These are phyloP conservation scores for Stratiomys singularior DNA, from an alignment of 2,888 invertebrate species.

Conservation along the genomic window DNA sequence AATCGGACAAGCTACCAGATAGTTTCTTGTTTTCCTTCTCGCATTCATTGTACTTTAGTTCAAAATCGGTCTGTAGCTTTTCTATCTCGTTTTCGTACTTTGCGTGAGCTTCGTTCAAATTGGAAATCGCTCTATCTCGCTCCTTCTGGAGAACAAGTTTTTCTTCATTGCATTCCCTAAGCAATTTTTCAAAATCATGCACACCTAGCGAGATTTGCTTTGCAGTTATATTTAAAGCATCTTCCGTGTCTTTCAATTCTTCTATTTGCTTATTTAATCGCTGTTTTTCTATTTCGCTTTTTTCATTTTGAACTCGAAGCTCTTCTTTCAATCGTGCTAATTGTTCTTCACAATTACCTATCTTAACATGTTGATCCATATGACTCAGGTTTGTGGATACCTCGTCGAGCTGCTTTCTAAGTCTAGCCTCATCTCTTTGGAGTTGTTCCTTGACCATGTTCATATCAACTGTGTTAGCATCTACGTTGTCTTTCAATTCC, in stretches of 20 bases:
- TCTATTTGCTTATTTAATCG: background rate
- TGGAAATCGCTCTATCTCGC: background rate
- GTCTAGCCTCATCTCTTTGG: background rate
- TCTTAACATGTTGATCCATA: background rate
- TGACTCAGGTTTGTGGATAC: background rate
- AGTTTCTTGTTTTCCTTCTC: background rate
- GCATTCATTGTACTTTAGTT: background rate
- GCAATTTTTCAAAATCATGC: background rate
- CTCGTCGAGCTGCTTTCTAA: background rate
- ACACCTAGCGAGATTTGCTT: background rate
- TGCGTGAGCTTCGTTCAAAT: background rate
- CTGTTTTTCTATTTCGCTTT: conserved; percentile 5
- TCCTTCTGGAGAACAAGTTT: conserved; percentile 17
- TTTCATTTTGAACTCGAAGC: background rate
- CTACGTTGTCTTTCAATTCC: conserved; percentile 14
- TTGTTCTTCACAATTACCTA: conserved; percentile 32
- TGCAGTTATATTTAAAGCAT: background rate
- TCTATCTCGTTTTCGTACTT: background rate
- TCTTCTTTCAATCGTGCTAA: conserved; percentile 23
- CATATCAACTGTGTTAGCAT: background rate
- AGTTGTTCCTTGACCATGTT: background rate
- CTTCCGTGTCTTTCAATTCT: background rate
- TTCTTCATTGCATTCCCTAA: background rate
- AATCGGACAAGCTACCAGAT: background rate
- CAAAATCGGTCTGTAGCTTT: background rate